These are phyloP conservation scores for Antheraea yamamai DNA, from an alignment of 2,888 invertebrate genomes.

Conservation along the genomic window DNA sequence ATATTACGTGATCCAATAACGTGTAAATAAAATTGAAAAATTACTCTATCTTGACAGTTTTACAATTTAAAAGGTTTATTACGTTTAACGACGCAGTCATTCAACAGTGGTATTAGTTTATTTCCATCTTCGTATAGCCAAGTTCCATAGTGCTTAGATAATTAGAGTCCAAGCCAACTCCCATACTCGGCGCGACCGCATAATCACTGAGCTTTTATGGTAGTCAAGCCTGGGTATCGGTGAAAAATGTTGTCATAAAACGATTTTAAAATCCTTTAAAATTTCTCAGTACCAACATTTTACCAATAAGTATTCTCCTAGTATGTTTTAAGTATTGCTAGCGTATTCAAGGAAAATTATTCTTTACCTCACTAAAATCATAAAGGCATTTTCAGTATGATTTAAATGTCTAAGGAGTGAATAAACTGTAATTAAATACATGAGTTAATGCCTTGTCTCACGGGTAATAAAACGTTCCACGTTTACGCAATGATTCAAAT, in stretches of 20 bases:
- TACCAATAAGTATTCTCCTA: conserved; percentile 38
- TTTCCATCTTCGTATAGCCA: conserved; percentile 60
- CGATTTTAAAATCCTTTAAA: conserved; percentile 65
- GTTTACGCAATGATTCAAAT: conserved; percentile 8
- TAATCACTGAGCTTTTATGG: conserved; percentile 71
- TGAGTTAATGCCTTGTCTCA: conserved; percentile 22
- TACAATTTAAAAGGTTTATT: conserved; percentile 32
- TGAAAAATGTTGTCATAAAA: conserved; percentile 77
- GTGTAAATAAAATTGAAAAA: background rate
- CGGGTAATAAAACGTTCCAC: conserved; percentile 15
- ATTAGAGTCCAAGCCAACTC: conserved; percentile 66
- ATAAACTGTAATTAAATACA: conserved; percentile 30
- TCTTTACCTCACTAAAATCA: conserved; percentile 32
- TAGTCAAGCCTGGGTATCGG: conserved; percentile 60
- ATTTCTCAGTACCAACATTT: conserved; percentile 50
- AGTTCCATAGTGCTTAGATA: conserved; percentile 66
- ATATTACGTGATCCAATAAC: background rate
- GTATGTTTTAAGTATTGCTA: conserved; percentile 32
- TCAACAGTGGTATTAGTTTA: conserved; percentile 32
- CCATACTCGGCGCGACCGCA: conserved; percentile 71
- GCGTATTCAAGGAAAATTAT: conserved; percentile 18
- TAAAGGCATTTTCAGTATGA: conserved; percentile 34
- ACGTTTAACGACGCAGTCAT: conserved; percentile 26
- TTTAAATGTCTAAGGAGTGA: conserved; percentile 27
- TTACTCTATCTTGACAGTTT: background rate